phyloP scores from a whole-genome alignment of 2,797 vertebrate species.

The Acanthurus lineatus region DNA sequence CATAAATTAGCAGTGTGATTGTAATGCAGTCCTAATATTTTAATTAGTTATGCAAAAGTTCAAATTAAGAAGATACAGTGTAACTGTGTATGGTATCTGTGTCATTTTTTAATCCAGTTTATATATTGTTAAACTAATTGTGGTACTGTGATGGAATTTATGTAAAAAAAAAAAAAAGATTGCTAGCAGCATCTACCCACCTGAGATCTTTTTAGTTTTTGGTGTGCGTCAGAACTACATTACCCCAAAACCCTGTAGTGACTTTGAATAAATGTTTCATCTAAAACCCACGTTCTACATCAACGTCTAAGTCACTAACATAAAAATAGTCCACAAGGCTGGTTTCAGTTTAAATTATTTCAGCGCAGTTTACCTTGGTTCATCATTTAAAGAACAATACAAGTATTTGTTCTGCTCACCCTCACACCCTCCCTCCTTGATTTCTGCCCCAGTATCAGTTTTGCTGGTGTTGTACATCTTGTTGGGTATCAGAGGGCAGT shows the following conservation, averaged over 20 bases:
- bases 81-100: neutral
- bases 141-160: neutral
- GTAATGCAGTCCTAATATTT: neutral
- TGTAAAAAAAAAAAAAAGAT: neutral
- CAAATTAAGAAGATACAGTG: neutral
- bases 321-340: slow-evolving; percentile 18
- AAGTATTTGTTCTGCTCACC: slow-evolving; percentile 19
- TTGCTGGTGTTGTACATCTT: slow-evolving; percentile 48
- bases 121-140: neutral
- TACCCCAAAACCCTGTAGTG: slow-evolving; percentile 8
- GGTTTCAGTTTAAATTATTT: slow-evolving; percentile 10
- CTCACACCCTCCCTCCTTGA: neutral
- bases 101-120: slow-evolving; percentile 3
- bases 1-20: neutral
- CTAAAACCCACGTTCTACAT: slow-evolving; percentile 10
- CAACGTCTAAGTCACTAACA: slow-evolving; percentile 20
- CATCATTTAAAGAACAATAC: neutral
- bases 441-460: slow-evolving; percentile 28
- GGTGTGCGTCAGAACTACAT: slow-evolving; percentile 4
- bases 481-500: slow-evolving; percentile 50
- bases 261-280: slow-evolving; percentile 9
- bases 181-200: neutral
- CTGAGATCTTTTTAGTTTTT: neutral
- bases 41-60: neutral
- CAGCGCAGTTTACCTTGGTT: slow-evolving; percentile 2